A percentile compares a stretch with the other conserved stretches of the same genome.
These are phyloP conservation scores for Aythya baeri DNA, from an alignment of 2,113 vertebrate genomes.

Conservation along the genomic window DNA sequence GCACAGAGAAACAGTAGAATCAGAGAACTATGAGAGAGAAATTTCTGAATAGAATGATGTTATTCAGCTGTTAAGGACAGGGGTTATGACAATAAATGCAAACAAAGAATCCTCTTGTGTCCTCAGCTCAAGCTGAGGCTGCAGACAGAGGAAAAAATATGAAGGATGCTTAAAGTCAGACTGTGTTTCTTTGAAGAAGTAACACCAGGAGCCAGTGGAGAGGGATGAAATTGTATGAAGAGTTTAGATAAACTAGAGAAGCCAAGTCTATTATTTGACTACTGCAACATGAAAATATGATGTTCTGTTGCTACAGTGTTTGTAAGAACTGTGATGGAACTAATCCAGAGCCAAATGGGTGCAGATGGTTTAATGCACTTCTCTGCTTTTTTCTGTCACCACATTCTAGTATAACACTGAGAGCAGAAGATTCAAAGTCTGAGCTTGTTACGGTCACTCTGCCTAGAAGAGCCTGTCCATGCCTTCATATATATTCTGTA, in stretches of 20 bases:
- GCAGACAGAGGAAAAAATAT: neutral
- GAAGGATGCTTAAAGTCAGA: neutral
- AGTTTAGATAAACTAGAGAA: neutral
- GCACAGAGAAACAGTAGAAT: neutral
- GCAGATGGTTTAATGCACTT: neutral
- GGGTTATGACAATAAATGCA: neutral
- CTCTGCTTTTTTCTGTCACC: neutral
- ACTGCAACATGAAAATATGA: neutral
- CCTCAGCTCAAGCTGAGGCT: neutral
- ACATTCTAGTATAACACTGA: neutral
- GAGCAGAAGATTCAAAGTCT: neutral
- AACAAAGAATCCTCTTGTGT: neutral
- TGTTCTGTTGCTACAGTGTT: neutral
- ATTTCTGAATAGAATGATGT: rapidly evolving
- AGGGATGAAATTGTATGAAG: rapidly evolving
- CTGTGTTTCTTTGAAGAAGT: neutral
- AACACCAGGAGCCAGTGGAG: neutral
- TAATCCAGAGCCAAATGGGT: neutral
- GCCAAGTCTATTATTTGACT: neutral
- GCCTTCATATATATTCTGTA: neutral
- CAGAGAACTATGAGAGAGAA: neutral
- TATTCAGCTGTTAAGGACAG: neutral
- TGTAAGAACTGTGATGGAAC: neutral
- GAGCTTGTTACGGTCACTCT: rapidly evolving
- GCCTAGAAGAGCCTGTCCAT: neutral